phyloP scores from a whole-genome alignment of 2,113 vertebrate species.

The Monarcha castaneiventris region DNA sequence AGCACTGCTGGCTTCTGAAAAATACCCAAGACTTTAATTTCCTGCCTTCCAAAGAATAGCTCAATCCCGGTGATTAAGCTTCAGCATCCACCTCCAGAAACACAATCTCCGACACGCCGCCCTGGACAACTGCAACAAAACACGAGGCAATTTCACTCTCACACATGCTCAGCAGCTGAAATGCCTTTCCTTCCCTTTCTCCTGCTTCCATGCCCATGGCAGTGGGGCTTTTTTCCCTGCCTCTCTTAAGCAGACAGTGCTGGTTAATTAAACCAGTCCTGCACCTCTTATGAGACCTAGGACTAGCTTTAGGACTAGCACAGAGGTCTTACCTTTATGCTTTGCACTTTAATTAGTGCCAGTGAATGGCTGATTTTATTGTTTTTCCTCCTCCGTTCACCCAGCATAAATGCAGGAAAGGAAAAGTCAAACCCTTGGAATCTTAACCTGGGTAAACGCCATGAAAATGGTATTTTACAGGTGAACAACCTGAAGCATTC shows the following conservation, averaged over 20 bases:
- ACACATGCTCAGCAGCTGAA: conserved; percentile 32
- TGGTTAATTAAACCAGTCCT: neutral
- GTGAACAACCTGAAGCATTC: neutral
- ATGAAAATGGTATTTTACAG: neutral
- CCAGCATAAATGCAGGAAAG: neutral
- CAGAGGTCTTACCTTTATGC: neutral
- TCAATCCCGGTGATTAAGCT: conserved; percentile 26
- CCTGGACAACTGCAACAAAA: neutral
- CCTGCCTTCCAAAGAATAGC: conserved; percentile 17
- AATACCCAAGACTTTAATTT: conserved; percentile 18
- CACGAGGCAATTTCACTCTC: neutral
- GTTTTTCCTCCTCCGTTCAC: neutral
- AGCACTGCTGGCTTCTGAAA: neutral
- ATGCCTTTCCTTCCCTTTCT: neutral
- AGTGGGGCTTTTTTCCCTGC: neutral
- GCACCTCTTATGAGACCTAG: neutral
- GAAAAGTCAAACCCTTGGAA: neutral
- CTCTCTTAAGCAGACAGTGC: neutral
- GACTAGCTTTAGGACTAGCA: neutral
- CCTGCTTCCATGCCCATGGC: neutral
- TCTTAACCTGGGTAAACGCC: neutral
- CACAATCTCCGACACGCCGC: neutral
- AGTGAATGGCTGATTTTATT: neutral
- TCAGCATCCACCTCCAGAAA: neutral
- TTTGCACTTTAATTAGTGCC: neutral